Evolutionary conservation across 2,797 vertebrate genomes (phyloP).

Genomic region (Vultur gryphus): DNA sequence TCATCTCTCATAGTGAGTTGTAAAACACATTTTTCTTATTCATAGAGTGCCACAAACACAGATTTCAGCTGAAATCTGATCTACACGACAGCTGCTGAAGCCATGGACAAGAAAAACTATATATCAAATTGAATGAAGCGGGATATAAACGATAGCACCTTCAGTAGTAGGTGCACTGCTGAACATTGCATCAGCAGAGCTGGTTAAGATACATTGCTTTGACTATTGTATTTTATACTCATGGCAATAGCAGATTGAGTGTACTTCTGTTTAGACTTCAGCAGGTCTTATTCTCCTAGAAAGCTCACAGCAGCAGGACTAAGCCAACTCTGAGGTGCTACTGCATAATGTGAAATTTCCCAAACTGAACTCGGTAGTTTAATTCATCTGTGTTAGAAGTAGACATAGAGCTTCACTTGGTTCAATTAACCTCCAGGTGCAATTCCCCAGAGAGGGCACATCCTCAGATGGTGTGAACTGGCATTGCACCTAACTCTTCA

Average conservation of each 20-base stretch:
- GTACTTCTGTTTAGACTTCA: not conserved
- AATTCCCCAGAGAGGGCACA: not conserved
- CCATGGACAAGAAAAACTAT: not conserved
- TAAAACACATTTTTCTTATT: conserved; percentile 12
- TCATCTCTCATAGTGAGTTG: not conserved
- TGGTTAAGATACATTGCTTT: not conserved
- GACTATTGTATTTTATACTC: not conserved
- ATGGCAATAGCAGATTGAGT: not conserved
- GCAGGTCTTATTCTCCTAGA: not conserved
- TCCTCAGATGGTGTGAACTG: not conserved
- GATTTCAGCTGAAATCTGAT: conserved; percentile 11
- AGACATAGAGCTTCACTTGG: not conserved
- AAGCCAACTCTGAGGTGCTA: not conserved
- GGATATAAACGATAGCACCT: not conserved
- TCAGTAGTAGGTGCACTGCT: not conserved
- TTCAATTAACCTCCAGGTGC: not conserved
- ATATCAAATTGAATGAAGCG: not conserved
- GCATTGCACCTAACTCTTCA: not conserved
- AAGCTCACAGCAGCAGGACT: not conserved
- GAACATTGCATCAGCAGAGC: not conserved
- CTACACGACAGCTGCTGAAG: conserved; percentile 18
- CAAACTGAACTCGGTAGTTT: not conserved
- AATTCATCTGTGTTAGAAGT: not conserved
- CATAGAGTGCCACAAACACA: not conserved
- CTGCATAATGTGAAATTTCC: not conserved